Base-by-base conservation (phyloP, 2,113 vertebrate species). In the Tragelaphus buxtoni region DNA sequence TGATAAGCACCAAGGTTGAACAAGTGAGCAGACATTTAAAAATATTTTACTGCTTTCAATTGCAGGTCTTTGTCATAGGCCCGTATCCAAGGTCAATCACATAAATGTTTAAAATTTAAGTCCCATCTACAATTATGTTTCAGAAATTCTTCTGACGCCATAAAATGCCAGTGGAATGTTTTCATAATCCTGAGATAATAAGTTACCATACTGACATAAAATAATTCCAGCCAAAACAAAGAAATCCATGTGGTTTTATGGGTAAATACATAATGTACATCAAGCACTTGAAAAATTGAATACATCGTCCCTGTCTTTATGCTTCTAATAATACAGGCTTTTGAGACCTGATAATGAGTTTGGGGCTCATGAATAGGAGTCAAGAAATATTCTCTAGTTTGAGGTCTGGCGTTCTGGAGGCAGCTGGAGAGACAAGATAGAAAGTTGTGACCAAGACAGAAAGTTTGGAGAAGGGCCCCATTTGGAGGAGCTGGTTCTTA, bases 171-270 rank as follows among this genome's bases (percentile, higher is more conserved):
- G 12, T 39, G 53, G 58, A 74, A 92, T 81, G 12, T 65, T 90
- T 87, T 87, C 90, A 65, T 95, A 74, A 96, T 91, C 28, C 88
- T 53, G 56, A 97, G 53, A 81, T 85, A 79, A 4, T 69, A 94
- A 88, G 51, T 42, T 85, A 72, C 35, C 32, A 63, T 53, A 81
- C 28, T 88, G 88, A 90, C 10, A 9, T 79, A 93, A 93, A 96
- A 76, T 49, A 91, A 95, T 65, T 91, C 94, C 61, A 93, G 16
- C n/a, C 20, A 35, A 86, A 61, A 63, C 20, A 84, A 65, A 89
- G 63, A 95, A 20, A 47, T 85, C 8, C 17, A 51, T 92, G 82
- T 96, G 11, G 24, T 81, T 87, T 96, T 90, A 69, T 85, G 28
- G 22, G 20, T 58, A 85, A 94, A 77, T 72, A 87, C 10, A 16